These are phyloP conservation scores for Apodemus sylvaticus DNA, from an alignment of 2,113 vertebrate genomes.

Conservation along the genomic window DNA sequence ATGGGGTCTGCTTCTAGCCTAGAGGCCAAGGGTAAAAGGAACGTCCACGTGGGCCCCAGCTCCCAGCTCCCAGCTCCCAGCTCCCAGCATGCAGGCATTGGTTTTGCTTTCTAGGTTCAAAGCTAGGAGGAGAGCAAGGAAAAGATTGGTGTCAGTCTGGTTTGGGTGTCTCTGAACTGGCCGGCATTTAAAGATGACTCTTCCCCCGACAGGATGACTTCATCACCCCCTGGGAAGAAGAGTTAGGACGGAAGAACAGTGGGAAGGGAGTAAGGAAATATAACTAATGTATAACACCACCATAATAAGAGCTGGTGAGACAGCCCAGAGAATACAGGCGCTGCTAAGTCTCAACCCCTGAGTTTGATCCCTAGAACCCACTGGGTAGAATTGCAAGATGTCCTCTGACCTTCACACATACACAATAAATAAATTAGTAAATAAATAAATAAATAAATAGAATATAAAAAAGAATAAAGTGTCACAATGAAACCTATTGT, in stretches of 20 bases:
- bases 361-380: background rate
- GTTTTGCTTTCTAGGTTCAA: background rate
- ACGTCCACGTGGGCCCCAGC: no score
- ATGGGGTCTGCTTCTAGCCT: background rate
- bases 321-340: no score
- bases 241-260: background rate
- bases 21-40: background rate
- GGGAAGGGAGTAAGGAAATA: background rate
- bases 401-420: background rate
- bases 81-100: background rate
- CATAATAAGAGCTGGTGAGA: background rate
- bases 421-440: no score
- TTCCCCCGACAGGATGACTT: background rate
- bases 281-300: background rate
- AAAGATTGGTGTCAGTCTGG: background rate
- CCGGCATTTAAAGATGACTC: background rate
- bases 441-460: no score
- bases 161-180: conserved; percentile 1
- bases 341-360: background rate
- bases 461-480: background rate
- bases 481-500: background rate
- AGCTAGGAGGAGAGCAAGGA: background rate
- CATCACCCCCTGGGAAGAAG: background rate
- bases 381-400: no score
- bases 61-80: background rate